A percentile compares a stretch with the other conserved stretches of the same genome.
Conservation (phyloP, 2,113 vertebrate species). For the Vireo altiloquus region DNA sequence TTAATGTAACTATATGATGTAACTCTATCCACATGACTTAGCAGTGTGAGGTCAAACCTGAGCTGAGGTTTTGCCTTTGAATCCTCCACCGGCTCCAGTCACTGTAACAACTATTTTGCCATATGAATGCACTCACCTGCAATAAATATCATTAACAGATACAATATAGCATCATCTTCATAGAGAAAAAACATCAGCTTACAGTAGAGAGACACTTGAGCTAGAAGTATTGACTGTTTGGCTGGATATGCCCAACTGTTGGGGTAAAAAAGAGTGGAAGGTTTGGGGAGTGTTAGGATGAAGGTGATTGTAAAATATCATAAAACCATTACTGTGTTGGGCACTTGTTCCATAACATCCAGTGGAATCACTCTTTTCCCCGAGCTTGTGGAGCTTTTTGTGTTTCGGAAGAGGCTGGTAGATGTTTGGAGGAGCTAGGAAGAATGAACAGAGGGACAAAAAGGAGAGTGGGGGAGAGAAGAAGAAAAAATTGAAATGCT, state of each 20-base stretch:
- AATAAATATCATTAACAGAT: neutral
- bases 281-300: neutral
- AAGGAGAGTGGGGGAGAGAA: neutral
- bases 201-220: neutral
- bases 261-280: neutral
- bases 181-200: neutral
- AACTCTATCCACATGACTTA: accelerated
- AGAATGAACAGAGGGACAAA: neutral
- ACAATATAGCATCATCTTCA: neutral
- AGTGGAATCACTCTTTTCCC: neutral
- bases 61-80: neutral
- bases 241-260: neutral
- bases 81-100: neutral
- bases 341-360: neutral
- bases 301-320: neutral
- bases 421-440: neutral
- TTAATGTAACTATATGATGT: neutral
- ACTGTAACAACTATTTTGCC: neutral
- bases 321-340: neutral
- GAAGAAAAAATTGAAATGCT: neutral
- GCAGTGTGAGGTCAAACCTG: neutral
- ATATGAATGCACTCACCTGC: neutral
- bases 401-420: neutral
- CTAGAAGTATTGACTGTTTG: neutral
- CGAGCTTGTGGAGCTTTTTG: neutral